These are phyloP conservation scores for Pelusios castaneus DNA, from an alignment of 2,113 vertebrate genomes.

Conservation along the genomic window DNA sequence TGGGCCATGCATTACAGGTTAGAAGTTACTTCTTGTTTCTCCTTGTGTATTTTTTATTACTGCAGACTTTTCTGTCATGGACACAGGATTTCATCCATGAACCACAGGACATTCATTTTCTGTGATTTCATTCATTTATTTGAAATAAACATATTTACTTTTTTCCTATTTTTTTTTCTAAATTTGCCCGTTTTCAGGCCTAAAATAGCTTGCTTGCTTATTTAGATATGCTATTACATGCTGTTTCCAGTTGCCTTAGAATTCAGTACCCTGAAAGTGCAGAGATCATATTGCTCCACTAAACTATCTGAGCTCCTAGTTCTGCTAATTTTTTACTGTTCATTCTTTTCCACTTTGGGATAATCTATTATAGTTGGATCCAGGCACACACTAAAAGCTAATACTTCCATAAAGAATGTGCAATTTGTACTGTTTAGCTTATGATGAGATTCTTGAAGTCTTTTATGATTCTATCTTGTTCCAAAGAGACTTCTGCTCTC, in stretches of 20 bases:
- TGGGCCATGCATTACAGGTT: background rate
- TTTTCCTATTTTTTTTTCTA: constrained; percentile 25
- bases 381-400: constrained; percentile 79
- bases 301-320: constrained; percentile 76
- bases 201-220: constrained; percentile 55
- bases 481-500: constrained; percentile 75
- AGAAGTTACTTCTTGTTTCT: background rate
- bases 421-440: constrained; percentile 81
- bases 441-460: constrained; percentile 80
- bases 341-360: constrained; percentile 83
- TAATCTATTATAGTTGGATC: constrained; percentile 81
- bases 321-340: constrained; percentile 80
- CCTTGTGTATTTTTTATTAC: background rate
- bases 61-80: background rate
- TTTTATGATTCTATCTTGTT: constrained; percentile 78
- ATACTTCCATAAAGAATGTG: constrained; percentile 83
- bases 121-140: constrained; percentile 34
- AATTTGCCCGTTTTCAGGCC: constrained; percentile 8
- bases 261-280: constrained; percentile 59
- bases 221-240: constrained; percentile 67
- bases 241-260: constrained; percentile 66
- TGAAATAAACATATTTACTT: background rate
- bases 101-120: background rate
- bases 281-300: constrained; percentile 75
- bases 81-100: background rate